phyloP scores from a whole-genome alignment of 1,140 invertebrate species.

The Scaptomyza graminum region DNA sequence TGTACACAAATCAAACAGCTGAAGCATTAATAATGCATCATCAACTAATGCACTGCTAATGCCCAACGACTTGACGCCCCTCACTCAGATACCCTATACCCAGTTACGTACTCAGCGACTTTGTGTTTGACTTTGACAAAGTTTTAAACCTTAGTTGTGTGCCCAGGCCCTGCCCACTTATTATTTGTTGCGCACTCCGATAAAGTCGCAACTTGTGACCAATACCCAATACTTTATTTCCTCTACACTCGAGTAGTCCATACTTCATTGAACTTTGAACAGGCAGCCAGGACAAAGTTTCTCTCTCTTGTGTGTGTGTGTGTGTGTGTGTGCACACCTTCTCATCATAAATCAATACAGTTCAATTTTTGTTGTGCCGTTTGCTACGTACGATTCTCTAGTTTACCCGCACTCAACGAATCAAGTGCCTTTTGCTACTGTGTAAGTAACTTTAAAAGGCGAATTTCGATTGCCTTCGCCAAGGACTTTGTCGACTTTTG shows the following conservation, averaged over 20 bases:
- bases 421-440: slow-evolving; percentile 49
- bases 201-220: slow-evolving; percentile 41
- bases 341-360: slow-evolving; percentile 75
- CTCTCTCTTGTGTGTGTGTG: not conserved
- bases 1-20: slow-evolving; percentile 50
- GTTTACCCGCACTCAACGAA: slow-evolving; percentile 40
- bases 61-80: slow-evolving; percentile 48
- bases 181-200: slow-evolving; percentile 33
- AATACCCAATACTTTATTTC: slow-evolving; percentile 15
- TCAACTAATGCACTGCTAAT: slow-evolving; percentile 72
- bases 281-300: slow-evolving; percentile 21
- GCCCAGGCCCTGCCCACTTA: slow-evolving; percentile 45
- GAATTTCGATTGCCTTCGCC: slow-evolving; percentile 34
- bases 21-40: slow-evolving; percentile 70
- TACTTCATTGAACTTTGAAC: slow-evolving; percentile 73
- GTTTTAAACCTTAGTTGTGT: slow-evolving; percentile 41
- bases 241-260: slow-evolving; percentile 39
- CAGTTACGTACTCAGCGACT: slow-evolving; percentile 35
- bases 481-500: slow-evolving; percentile 61
- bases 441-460: slow-evolving; percentile 57
- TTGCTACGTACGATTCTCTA: slow-evolving; percentile 19
- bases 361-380: slow-evolving; percentile 60
- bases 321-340: slow-evolving; percentile 20
- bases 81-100: not conserved
- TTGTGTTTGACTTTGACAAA: slow-evolving; percentile 79